Conservation (phyloP, 2,888 invertebrate genomes). For the Drosophila paracracens region DNA sequence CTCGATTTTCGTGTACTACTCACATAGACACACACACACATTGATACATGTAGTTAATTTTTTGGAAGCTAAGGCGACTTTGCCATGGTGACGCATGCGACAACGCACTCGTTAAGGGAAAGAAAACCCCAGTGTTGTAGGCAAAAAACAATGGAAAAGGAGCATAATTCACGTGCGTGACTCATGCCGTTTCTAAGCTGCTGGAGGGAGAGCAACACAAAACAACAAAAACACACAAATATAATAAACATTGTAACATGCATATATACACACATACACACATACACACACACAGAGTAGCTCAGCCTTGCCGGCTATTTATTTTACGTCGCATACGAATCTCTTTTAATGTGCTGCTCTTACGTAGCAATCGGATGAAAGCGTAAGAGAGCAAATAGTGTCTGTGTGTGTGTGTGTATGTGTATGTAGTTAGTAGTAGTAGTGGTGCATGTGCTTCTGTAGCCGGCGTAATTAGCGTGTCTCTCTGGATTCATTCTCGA, state of each 20-base stretch:
- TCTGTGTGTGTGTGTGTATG: neutral
- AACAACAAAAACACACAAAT: constrained; percentile 3
- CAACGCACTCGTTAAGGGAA: constrained; percentile 28
- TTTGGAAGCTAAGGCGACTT: constrained; percentile 13
- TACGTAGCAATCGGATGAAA: constrained; percentile 21
- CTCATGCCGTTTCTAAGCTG: constrained; percentile 53
- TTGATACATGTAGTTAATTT: constrained; percentile 19
- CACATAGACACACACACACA: neutral
- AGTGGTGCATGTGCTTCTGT: neutral
- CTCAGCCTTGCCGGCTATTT: constrained; percentile 37
- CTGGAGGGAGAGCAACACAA: neutral
- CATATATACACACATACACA: constrained; percentile 4
- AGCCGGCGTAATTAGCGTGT: constrained; percentile 2
- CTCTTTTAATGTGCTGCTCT: constrained; percentile 14
- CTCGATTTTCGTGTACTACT: constrained; percentile 23
- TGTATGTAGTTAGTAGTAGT: neutral
- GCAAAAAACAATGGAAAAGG: constrained; percentile 21
- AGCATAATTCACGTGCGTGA: constrained; percentile 66
- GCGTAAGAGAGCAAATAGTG: constrained; percentile 14
- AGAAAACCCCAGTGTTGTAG: constrained; percentile 15
- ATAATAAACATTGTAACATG: constrained; percentile 1
- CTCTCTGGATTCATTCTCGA: constrained; percentile 1
- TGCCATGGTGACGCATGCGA: constrained; percentile 59
- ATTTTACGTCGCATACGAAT: constrained; percentile 4
- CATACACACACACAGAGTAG: neutral